These are phyloP conservation scores for Luffia ferchaultella DNA, from an alignment of 2,888 invertebrate species.

Conservation along the genomic window DNA sequence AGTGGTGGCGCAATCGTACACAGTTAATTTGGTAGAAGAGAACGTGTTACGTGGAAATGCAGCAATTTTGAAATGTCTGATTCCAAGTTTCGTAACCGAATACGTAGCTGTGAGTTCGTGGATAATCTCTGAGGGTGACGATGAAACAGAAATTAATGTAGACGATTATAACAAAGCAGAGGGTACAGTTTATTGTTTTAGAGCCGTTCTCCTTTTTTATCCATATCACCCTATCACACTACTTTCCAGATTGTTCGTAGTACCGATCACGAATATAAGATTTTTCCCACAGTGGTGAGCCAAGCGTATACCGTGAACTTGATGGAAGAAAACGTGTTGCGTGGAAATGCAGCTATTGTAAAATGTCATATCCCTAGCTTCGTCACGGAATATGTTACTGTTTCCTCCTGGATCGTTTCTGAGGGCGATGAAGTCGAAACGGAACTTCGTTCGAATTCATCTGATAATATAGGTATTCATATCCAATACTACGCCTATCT, in stretches of 20 bases:
- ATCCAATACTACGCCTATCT: neutral
- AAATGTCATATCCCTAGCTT: slow-evolving; percentile 95
- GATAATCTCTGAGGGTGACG: slow-evolving; percentile 71
- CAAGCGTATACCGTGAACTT: slow-evolving; percentile 89
- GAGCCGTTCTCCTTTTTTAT: neutral
- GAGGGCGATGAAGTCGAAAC: slow-evolving; percentile 61
- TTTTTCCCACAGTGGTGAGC: slow-evolving; percentile 79
- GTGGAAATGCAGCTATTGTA: slow-evolving; percentile 88
- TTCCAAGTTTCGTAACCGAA: slow-evolving; percentile 87
- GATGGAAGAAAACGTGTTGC: slow-evolving; percentile 90
- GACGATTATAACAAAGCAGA: slow-evolving; percentile 31
- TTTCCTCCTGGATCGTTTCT: slow-evolving; percentile 87
- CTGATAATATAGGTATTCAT: slow-evolving; percentile 2
- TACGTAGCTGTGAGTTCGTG: slow-evolving; percentile 83
- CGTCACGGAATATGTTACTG: slow-evolving; percentile 89
- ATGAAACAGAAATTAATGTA: slow-evolving; percentile 39
- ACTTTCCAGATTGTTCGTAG: too few species aligned
- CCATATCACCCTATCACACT: slow-evolving; percentile 9
- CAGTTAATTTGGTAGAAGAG: slow-evolving; percentile 85
- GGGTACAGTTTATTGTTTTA: slow-evolving; percentile 28
- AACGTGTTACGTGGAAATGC: slow-evolving; percentile 85
- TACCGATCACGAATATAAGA: too few species aligned
- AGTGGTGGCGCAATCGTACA: slow-evolving; percentile 74
- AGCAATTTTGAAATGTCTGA: slow-evolving; percentile 81
- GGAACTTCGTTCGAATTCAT: slow-evolving; percentile 46